phyloP scores from a whole-genome alignment of 2,888 invertebrate genomes.

The Papilio demoleus region DNA sequence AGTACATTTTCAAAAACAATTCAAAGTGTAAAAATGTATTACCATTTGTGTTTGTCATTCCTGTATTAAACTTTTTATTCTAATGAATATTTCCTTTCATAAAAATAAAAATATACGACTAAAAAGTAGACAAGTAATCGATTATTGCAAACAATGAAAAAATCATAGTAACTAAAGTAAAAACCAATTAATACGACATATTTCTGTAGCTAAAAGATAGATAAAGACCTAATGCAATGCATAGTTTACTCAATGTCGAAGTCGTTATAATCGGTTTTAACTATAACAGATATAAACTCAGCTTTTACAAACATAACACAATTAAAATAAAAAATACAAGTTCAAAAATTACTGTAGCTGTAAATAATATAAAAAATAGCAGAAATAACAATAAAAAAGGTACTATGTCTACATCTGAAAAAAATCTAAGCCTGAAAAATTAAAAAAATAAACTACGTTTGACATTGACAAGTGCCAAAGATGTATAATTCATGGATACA shows the following conservation, averaged over 20 bases:
- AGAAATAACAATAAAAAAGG: conserved; percentile 13
- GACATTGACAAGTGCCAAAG: conserved; percentile 36
- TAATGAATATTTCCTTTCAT: background rate
- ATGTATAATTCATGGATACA: conserved; percentile 23
- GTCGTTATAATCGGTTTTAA: too few relatives aligned
- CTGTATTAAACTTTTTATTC: conserved; percentile 15
- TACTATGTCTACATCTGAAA: too few relatives aligned
- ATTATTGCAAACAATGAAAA: too few relatives aligned
- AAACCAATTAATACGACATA: too few relatives aligned
- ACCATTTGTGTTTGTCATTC: conserved; percentile 8
- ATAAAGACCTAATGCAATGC: too few relatives aligned
- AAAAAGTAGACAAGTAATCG: too few relatives aligned
- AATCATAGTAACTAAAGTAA: too few relatives aligned
- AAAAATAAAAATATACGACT: too few relatives aligned
- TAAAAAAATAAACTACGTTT: conserved; percentile 10
- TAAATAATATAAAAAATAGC: conserved; percentile 4
- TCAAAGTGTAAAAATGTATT: conserved; percentile 19
- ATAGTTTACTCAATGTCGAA: too few relatives aligned
- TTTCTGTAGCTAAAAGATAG: too few relatives aligned
- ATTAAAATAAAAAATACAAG: conserved; percentile 1
- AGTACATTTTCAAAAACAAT: conserved; percentile 22
- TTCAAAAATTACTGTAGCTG: background rate
- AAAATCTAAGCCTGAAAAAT: background rate
- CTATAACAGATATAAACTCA: too few relatives aligned
- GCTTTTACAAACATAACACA: too few relatives aligned